These are phyloP conservation scores for Belonocnema kinseyi DNA, from an alignment of 1,140 invertebrate genomes.

Conservation along the genomic window DNA sequence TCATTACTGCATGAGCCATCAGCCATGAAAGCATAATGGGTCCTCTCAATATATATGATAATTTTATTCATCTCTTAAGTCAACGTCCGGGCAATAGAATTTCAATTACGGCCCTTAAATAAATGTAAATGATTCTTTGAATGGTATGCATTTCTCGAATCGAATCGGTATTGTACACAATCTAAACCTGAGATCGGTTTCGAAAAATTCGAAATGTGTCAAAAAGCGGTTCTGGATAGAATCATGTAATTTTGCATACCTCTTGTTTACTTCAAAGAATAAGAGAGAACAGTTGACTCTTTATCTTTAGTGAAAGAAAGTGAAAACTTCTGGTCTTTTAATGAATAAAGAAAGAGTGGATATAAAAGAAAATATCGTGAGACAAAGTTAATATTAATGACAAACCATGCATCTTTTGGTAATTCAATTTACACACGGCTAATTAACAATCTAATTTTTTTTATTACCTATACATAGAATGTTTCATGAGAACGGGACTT, in stretches of 20 bases:
- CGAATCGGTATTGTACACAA: no score
- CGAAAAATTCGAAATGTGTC: no score
- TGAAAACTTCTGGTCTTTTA: conserved; percentile 14
- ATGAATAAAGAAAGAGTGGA: neutral
- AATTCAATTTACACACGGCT: neutral
- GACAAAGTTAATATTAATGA: conserved; percentile 14
- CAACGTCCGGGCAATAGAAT: neutral
- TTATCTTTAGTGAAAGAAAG: neutral
- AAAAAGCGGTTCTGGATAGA: no score
- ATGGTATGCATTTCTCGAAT: no score
- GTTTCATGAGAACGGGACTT: neutral
- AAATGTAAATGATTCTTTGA: no score
- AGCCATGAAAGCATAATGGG: conserved; percentile 13
- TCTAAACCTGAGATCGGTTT: no score
- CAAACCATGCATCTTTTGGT: neutral
- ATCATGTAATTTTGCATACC: no score
- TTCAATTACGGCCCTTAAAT: neutral
- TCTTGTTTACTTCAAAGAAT: no score
- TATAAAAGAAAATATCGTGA: neutral
- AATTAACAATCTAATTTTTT: conserved; percentile 12
- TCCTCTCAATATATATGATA: neutral
- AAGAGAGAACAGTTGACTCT: neutral
- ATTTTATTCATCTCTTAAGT: neutral
- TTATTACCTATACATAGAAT: conserved; percentile 8
- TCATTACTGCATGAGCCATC: neutral